phyloP scores from a whole-genome alignment of 2,113 vertebrate species.

The Lucifuga dentata region DNA sequence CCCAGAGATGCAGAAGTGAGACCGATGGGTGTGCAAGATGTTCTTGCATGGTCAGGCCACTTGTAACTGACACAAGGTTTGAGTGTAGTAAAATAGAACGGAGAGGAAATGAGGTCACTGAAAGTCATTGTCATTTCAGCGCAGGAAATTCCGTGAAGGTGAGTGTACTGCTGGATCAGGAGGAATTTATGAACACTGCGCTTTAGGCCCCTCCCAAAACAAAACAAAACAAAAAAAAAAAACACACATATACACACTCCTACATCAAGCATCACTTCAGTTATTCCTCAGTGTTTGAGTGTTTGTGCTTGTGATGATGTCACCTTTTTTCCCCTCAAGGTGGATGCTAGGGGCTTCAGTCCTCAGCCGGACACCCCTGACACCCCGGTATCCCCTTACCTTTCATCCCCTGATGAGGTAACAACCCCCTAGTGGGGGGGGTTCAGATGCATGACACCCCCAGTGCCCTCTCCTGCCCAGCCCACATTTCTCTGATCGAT shows the following conservation, averaged over 20 bases:
- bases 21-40: conserved; percentile 41
- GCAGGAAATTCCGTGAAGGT: conserved; percentile 43
- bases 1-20: conserved; percentile 71
- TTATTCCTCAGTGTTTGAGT: conserved; percentile 34
- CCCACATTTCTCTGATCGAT: conserved; percentile 23
- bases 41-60: background rate
- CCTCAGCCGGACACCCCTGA: conserved; percentile 77
- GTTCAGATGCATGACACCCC: conserved; percentile 56
- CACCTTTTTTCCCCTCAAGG: conserved; percentile 80
- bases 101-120: conserved; percentile 6
- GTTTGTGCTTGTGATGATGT: conserved; percentile 69
- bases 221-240: too few species aligned
- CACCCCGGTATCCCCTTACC: conserved; percentile 76
- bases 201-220: too few species aligned
- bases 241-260: background rate
- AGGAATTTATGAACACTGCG: conserved; percentile 25
- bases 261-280: conserved; percentile 22
- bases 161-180: conserved; percentile 50
- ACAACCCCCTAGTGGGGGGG: conserved; percentile 51
- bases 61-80: conserved; percentile 2
- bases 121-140: conserved; percentile 14
- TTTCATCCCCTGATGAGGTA: conserved; percentile 83
- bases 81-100: background rate
- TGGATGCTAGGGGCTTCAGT: conserved; percentile 80
- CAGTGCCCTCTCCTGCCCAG: background rate